Conservation (phyloP, 2,797 vertebrate genomes). For the Hirundo rustica region DNA sequence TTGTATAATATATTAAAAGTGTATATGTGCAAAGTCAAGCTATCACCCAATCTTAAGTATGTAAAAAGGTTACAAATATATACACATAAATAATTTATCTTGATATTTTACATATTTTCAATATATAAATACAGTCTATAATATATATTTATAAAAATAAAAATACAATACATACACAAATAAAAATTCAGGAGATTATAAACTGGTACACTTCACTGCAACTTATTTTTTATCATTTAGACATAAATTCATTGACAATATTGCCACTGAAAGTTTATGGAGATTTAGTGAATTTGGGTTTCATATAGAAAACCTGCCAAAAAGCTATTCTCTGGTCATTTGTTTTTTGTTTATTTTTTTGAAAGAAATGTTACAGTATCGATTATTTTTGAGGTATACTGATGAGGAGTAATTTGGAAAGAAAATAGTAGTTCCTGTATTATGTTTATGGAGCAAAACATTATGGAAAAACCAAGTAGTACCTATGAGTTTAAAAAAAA, state of each 20-base stretch:
- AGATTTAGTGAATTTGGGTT: conserved; percentile 50
- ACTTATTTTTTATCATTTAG: conserved; percentile 57
- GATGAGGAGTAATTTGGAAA: neutral
- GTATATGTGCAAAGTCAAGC: neutral
- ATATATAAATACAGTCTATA: neutral
- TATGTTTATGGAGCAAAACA: conserved; percentile 5
- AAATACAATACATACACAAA: neutral
- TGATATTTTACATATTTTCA: neutral
- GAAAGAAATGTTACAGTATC: neutral
- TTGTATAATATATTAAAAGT: neutral
- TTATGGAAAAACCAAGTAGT: neutral
- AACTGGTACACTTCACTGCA: neutral
- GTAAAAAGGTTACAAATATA: neutral
- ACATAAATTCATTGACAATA: conserved; percentile 40
- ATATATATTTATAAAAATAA: neutral
- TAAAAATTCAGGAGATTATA: neutral
- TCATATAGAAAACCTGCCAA: conserved; percentile 36
- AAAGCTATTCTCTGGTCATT: neutral
- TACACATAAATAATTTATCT: neutral
- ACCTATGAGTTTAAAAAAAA: neutral
- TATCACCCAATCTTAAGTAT: neutral
- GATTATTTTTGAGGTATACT: neutral
- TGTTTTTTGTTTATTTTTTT: neutral
- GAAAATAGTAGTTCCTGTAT: neutral
- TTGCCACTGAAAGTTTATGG: conserved; percentile 32